phyloP scores from a whole-genome alignment of 1,140 invertebrate species.

The Holcopasites calliopsidis region DNA sequence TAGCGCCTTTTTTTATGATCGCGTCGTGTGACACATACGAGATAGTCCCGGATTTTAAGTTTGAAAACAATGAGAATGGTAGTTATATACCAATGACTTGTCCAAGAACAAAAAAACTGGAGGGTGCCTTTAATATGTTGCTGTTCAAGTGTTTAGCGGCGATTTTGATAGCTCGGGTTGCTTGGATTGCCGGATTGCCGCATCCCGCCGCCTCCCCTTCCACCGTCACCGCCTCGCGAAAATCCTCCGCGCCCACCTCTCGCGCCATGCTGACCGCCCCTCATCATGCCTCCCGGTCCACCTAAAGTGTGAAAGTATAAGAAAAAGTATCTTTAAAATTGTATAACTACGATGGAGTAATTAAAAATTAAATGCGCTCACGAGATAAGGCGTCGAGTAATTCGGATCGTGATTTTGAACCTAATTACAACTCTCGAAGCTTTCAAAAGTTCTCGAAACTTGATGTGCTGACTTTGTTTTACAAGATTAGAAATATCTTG shows the following conservation, averaged over 20 bases:
- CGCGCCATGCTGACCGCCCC: slow-evolving; percentile 74
- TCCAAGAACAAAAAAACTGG: slow-evolving; percentile 42
- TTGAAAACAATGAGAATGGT: slow-evolving; percentile 49
- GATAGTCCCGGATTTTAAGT: slow-evolving; percentile 57
- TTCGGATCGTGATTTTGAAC: too few relatives aligned
- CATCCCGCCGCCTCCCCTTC: slow-evolving; percentile 74
- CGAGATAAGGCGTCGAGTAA: too few relatives aligned
- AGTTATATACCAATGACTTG: slow-evolving; percentile 55
- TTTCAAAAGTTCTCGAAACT: too few relatives aligned
- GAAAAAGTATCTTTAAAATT: not conserved
- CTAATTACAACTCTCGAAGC: too few relatives aligned
- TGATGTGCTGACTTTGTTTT: too few relatives aligned
- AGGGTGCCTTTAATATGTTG: slow-evolving; percentile 27
- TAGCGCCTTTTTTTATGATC: slow-evolving; percentile 46
- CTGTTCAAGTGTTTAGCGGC: slow-evolving; percentile 70
- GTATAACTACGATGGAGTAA: not conserved
- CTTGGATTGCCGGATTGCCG: slow-evolving; percentile 72
- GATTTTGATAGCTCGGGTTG: slow-evolving; percentile 72
- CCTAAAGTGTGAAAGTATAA: slow-evolving; percentile 57
- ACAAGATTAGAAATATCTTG: too few relatives aligned
- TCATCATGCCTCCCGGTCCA: slow-evolving; percentile 76
- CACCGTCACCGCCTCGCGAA: slow-evolving; percentile 75
- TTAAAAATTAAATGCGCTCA: not conserved
- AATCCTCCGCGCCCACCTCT: slow-evolving; percentile 75
- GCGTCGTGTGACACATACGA: slow-evolving; percentile 47